Percentiles rank a stretch among this genome's conserved stretches.
phyloP scores from a whole-genome alignment of 1,140 invertebrate species.

The Potamilus streckersoni region DNA sequence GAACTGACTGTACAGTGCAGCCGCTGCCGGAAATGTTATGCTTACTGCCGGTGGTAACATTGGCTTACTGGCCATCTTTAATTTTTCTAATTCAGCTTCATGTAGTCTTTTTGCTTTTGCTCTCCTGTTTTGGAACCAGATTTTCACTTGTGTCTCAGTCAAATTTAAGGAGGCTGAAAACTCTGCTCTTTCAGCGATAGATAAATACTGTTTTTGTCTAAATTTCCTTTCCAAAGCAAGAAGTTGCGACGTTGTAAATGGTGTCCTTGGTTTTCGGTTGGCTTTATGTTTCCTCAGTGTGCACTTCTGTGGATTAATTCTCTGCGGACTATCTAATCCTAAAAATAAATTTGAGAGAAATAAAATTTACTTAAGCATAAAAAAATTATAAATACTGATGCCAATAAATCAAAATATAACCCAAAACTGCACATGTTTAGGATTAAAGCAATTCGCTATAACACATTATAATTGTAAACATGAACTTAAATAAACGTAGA shows the following conservation, averaged over 20 bases:
- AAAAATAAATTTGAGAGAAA: constrained; percentile 8
- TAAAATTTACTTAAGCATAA: too few relatives aligned
- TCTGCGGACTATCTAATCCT: constrained; percentile 42
- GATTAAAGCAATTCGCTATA: too few relatives aligned
- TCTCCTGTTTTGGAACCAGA: constrained; percentile 97
- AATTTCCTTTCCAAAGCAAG: constrained; percentile 96
- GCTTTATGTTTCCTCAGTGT: constrained; percentile 95
- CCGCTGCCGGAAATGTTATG: constrained; percentile 57
- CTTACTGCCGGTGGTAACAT: constrained; percentile 65
- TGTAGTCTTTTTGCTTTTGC: constrained; percentile 95
- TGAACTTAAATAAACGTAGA: too few relatives aligned
- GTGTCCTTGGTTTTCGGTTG: constrained; percentile 96
- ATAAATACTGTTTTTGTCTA: constrained; percentile 92
- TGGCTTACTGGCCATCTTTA: constrained; percentile 72
- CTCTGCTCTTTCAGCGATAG: constrained; percentile 95
- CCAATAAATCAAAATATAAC: too few relatives aligned
- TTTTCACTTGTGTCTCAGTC: constrained; percentile 93
- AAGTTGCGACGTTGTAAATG: constrained; percentile 96
- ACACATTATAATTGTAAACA: too few relatives aligned
- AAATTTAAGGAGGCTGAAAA: constrained; percentile 93
- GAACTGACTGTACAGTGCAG: constrained; percentile 33
- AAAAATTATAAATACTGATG: too few relatives aligned
- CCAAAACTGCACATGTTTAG: too few relatives aligned
- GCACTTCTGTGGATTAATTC: constrained; percentile 78
- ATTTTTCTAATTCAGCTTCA: constrained; percentile 82